Base-by-base conservation (phyloP, 2,888 invertebrate genomes). In the Fragum whitleyi region DNA sequence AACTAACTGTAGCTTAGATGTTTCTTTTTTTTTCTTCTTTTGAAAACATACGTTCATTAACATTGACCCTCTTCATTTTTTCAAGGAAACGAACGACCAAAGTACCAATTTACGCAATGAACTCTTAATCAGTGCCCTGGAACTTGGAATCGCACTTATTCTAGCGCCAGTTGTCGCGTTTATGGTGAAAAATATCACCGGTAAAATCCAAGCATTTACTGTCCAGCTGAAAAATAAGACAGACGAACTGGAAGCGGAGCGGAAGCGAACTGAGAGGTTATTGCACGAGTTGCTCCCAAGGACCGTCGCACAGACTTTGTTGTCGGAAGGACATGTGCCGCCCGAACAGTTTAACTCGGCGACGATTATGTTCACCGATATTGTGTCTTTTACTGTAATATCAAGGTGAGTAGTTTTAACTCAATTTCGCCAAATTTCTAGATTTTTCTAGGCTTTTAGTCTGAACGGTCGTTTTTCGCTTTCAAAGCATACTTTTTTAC, bases 311-410 rank as follows among this genome's bases (percentile, higher is more conserved):
- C 70, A 74, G 67, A 81, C 79, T 32, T 65, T 88, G 51, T 75
- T 86, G 69, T 67, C 62, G 16, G 77, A 74, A 16, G 74, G 81
- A 21, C 62, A 72, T 14, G 85, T 85, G 3, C 47, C 81, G 51
- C 88, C 88, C 16, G 86, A 85, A 70, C 67, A 71, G 1, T 88
- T 74, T 53, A 71, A 84, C 28, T 79, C 84, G 2, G 88, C 82
- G 29, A 88, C 88, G 9, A 78, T 88, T 21, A 78, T 86, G 78
- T 88, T 88, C 62, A 83, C 86, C 2, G 87, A 83, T 70, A 72
- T 87, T 19, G 86, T 87, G 9, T 81, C 81, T 2, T 87, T 87
- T 59, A 85, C 87, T 9, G 23, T 61, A 11, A 87, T 87, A 32
- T 80, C 82, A 32, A 82, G 82, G 82, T 82, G 36, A 39, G 57